A percentile compares a stretch with the other conserved stretches of the same genome.
These are phyloP conservation scores for Alfaro cultratus DNA, from an alignment of 2,797 vertebrate genomes.

Conservation along the genomic window DNA sequence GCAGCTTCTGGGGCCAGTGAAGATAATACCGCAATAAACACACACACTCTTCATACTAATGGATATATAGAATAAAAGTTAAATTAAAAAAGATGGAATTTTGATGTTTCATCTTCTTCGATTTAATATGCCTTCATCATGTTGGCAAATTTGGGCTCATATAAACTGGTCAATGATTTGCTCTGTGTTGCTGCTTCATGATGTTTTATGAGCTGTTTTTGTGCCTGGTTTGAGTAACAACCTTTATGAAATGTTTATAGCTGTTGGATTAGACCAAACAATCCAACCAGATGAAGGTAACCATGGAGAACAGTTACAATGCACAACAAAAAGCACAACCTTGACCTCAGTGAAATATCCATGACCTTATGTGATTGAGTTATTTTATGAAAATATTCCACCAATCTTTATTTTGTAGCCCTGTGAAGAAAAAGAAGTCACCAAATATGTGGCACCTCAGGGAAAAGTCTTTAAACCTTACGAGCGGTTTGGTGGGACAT, in stretches of 20 bases:
- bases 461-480: background rate
- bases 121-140: background rate
- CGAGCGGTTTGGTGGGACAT: background rate
- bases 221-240: conserved; percentile 16
- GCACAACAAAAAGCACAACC: background rate
- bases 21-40: background rate
- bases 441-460: background rate
- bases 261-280: background rate
- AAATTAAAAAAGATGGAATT: conserved; percentile 16
- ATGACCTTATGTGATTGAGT: background rate
- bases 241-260: conserved; percentile 1
- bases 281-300: conserved; percentile 2
- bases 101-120: conserved; percentile 1
- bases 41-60: background rate
- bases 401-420: background rate
- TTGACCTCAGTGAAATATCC: background rate
- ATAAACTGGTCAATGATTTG: background rate
- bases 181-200: background rate
- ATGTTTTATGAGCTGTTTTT: conserved; percentile 27
- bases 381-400: background rate
- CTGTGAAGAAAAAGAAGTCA: background rate
- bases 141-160: background rate
- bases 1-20: background rate
- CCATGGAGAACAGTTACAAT: background rate
- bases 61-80: conserved; percentile 11